Evolutionary conservation across 1,140 invertebrate genomes (phyloP).

Genomic region (Drosophila ambigua): DNA sequence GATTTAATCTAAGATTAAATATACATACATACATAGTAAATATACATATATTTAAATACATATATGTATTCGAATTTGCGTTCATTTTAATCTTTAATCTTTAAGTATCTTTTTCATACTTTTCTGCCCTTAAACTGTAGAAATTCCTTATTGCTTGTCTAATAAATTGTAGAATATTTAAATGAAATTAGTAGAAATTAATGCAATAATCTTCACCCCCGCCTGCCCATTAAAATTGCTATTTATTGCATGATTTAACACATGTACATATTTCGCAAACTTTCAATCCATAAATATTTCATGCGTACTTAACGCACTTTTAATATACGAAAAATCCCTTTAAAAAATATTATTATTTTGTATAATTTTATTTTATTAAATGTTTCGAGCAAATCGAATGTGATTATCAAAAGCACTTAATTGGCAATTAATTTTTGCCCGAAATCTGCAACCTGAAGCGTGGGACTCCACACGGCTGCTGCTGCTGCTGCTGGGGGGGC

Average conservation of each 20-base stretch:
- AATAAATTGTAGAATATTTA: too few relatives aligned
- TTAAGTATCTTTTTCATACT: too few relatives aligned
- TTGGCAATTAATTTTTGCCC: constrained; percentile 47
- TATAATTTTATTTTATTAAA: background rate
- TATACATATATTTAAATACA: too few relatives aligned
- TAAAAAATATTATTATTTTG: constrained; percentile 12
- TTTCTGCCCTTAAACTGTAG: too few relatives aligned
- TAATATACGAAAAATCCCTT: constrained; percentile 7
- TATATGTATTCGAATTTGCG: too few relatives aligned
- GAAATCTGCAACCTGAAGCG: constrained; percentile 41
- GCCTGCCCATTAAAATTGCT: too few relatives aligned
- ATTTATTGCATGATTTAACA: constrained; percentile 12
- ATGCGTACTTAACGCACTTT: constrained; percentile 2
- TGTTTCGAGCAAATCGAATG: constrained; percentile 31
- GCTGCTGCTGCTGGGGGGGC: constrained; percentile 16
- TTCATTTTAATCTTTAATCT: too few relatives aligned
- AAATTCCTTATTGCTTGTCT: too few relatives aligned
- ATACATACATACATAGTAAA: too few relatives aligned
- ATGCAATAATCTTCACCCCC: background rate
- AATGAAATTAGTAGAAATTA: background rate
- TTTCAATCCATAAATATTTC: constrained; percentile 18
- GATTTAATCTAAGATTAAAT: too few relatives aligned
- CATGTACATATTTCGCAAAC: constrained; percentile 10
- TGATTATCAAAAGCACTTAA: constrained; percentile 49
- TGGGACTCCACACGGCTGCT: constrained; percentile 11